Conservation (phyloP, 2,113 vertebrate species). For the Accipiter virgatus region DNA sequence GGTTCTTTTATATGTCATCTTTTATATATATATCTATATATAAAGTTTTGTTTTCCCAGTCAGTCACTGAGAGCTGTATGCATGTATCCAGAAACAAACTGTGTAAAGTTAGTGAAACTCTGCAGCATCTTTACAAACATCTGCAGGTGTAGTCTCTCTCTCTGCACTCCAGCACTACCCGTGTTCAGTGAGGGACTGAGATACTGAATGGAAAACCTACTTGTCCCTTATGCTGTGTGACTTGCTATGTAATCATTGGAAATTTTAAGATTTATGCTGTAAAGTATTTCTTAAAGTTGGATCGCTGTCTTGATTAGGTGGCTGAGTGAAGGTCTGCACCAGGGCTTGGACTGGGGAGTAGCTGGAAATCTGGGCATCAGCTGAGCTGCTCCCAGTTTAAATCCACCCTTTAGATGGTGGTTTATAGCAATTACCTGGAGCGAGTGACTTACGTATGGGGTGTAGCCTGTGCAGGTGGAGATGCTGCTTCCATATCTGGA, state of each 20-base stretch:
- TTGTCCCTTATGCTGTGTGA: too few relatives aligned
- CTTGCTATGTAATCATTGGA: not conserved
- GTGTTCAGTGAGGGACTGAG: not conserved
- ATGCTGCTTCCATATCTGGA: fast-evolving
- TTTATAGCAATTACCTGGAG: not conserved
- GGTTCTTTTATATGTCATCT: not conserved
- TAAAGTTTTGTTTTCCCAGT: not conserved
- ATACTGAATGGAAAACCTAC: fast-evolving
- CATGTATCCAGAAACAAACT: not conserved
- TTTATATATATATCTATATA: too few relatives aligned
- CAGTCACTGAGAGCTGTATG: fast-evolving
- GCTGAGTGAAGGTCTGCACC: not conserved
- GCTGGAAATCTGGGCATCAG: not conserved
- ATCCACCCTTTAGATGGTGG: not conserved
- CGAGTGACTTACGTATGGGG: too few relatives aligned
- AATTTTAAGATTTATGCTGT: too few relatives aligned
- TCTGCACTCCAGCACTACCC: fast-evolving
- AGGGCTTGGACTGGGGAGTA: not conserved
- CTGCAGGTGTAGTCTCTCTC: not conserved
- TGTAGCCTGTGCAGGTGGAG: not conserved
- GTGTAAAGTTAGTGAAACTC: not conserved
- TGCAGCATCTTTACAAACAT: fast-evolving
- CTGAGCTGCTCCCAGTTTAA: not conserved
- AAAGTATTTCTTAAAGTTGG: not conserved
- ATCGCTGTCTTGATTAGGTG: not conserved